phyloP scores from a whole-genome alignment of 1,140 invertebrate genomes.

The Atta texana region DNA sequence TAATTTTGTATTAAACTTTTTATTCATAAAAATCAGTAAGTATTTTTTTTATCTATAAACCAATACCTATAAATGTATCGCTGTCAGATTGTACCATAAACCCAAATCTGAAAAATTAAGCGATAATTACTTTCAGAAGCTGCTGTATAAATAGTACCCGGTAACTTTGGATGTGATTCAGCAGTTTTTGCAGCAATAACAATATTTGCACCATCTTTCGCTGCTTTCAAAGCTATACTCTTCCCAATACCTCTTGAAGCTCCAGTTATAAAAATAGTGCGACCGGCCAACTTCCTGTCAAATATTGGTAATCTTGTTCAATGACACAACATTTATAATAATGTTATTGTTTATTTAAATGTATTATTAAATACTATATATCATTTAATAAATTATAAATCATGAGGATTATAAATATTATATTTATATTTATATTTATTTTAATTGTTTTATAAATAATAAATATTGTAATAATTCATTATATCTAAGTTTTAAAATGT shows the following conservation, averaged over 20 bases:
- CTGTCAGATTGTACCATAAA: not conserved
- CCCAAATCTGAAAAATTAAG: conserved; percentile 23
- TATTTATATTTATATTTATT: too few relatives aligned
- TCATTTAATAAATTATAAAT: not conserved
- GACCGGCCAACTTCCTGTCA: conserved; percentile 94
- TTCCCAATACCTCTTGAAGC: conserved; percentile 99
- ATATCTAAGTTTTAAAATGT: not conserved
- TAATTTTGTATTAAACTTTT: not conserved
- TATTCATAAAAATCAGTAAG: not conserved
- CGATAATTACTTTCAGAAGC: conserved; percentile 95
- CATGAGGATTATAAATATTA: not conserved
- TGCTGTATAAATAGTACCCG: conserved; percentile 99
- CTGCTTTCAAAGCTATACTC: conserved; percentile 97
- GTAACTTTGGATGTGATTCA: conserved; percentile 97
- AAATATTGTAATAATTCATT: not conserved
- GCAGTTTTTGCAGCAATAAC: conserved; percentile 98
- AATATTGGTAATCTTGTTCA: not conserved
- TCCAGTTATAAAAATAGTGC: conserved; percentile 98
- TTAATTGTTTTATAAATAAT: too few relatives aligned
- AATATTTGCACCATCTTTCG: conserved; percentile 97
- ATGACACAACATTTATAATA: not conserved
- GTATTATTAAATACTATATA: not conserved
- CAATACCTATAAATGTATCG: not conserved
- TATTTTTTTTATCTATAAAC: not conserved
- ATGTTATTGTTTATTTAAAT: not conserved